These are phyloP conservation scores for Microtus montanus DNA, from an alignment of 2,113 vertebrate genomes.

Conservation along the genomic window DNA sequence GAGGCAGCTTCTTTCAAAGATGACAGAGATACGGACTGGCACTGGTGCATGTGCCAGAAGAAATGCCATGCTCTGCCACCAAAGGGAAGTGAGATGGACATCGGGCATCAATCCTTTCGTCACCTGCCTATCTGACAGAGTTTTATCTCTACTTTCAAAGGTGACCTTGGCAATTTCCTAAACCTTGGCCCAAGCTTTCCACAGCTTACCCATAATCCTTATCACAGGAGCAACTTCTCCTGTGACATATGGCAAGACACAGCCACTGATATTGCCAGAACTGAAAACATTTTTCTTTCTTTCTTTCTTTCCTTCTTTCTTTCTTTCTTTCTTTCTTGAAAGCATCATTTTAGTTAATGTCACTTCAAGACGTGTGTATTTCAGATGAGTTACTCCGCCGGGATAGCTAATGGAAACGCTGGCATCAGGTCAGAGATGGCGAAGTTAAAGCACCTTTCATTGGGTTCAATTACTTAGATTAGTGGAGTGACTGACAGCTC, in stretches of 20 bases:
- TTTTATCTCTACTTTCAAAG: not conserved
- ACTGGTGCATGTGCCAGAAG: not conserved
- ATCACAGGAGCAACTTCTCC: constrained; percentile 25
- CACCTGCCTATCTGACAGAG: too few relatives aligned
- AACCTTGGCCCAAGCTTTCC: not conserved
- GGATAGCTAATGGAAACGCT: constrained; percentile 68
- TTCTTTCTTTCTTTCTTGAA: not conserved
- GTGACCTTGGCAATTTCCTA: constrained; percentile 58
- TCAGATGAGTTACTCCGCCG: constrained; percentile 33
- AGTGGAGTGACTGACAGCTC: not conserved
- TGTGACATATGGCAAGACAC: not conserved
- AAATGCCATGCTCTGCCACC: not conserved
- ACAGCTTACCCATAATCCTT: constrained; percentile 1
- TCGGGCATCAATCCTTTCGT: too few relatives aligned
- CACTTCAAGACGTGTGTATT: constrained; percentile 49
- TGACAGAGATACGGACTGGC: not conserved
- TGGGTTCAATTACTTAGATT: constrained; percentile 11
- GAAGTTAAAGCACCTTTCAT: constrained; percentile 23
- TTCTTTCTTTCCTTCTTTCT: too few relatives aligned
- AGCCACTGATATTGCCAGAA: constrained; percentile 33
- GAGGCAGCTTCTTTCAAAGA: not conserved
- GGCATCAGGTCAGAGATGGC: constrained; percentile 55
- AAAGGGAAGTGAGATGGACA: not conserved
- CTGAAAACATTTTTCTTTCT: constrained; percentile 21
- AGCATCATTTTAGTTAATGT: constrained; percentile 16